Evolutionary conservation across 2,797 vertebrate species (phyloP), one percentile per base, ranked within the genome.

Genomic region (Periparus ater): DNA sequence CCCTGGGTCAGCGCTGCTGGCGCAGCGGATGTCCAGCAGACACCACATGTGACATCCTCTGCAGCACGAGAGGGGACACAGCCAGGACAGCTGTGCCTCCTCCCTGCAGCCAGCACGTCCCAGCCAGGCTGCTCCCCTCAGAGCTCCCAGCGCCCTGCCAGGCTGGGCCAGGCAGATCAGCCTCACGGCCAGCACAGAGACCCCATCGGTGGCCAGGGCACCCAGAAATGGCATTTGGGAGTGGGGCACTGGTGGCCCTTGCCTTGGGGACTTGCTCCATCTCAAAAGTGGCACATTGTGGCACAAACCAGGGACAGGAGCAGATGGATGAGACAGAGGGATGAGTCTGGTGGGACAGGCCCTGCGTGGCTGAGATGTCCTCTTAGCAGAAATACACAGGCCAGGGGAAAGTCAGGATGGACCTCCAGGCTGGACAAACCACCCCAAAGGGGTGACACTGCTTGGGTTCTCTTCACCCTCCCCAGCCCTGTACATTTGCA

Each of bases 131-230:
- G 75, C 67, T 57, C 22, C 62, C 11, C 9, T 8, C 2, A 0
- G 32, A 45, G 22, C 44, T 75, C 17, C 47, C 83, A 34, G 4
- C 17, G n/a, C 45, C 50, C 45, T 51, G 71, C 40, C 50, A 26
- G 36, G 57, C 55, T 78, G 86, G 48, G 44, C 36, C 77, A 36
- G 55, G 68, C 57, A 58, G 15, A 16, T 34, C 54, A 29, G 19
- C 2, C 2, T 63, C n/a, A 26, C 32, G 54, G 30, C 7, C 3
- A 8, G 73, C 2, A 3, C n/a, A 70, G 25, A 75, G 36, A 45
- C 11, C 20, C 16, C 8, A 7, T 2, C 10, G 32, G 48, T 9
- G n/a, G 29, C 51, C 70, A 62, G 0, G 1, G 21, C 4, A 1
- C 34, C 0, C 0, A n/a, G 11, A 82, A 57, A 40, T 3, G 2